phyloP scores from a whole-genome alignment of 1,140 invertebrate genomes.

The Diachasma alloeum region DNA sequence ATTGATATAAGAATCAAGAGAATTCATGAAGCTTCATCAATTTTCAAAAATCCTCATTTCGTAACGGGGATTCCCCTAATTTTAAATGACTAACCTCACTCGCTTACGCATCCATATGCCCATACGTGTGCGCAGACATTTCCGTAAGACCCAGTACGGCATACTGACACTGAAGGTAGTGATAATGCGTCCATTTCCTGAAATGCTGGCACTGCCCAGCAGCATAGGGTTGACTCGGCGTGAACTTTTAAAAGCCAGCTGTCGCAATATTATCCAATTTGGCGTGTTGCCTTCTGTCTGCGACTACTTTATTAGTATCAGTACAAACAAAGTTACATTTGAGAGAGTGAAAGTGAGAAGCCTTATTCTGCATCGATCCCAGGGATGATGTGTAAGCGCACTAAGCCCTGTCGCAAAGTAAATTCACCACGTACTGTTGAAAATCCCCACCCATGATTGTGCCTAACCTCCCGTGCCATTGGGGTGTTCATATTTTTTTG shows the following conservation, averaged over 20 bases:
- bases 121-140: slow-evolving; percentile 91
- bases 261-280: slow-evolving; percentile 93
- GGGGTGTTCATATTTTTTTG: too few species aligned
- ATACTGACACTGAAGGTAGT: slow-evolving; percentile 92
- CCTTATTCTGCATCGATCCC: slow-evolving; percentile 86
- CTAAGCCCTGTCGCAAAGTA: slow-evolving; percentile 83
- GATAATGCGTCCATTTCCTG: slow-evolving; percentile 96
- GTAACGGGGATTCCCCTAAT: neutral
- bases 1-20: too few species aligned
- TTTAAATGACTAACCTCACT: neutral
- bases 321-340: slow-evolving; percentile 97
- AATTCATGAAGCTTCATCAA: neutral
- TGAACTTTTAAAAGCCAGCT: slow-evolving; percentile 94
- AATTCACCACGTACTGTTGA: slow-evolving; percentile 91
- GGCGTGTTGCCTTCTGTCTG: slow-evolving; percentile 89
- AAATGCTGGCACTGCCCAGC: slow-evolving; percentile 87
- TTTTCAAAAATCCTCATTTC: neutral
- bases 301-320: slow-evolving; percentile 96
- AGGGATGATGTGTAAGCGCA: slow-evolving; percentile 79
- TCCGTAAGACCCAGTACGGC: slow-evolving; percentile 91
- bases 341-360: slow-evolving; percentile 95
- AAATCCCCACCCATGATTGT: slow-evolving; percentile 96
- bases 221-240: slow-evolving; percentile 75
- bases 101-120: slow-evolving; percentile 74
- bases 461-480: slow-evolving; percentile 93